Evolutionary conservation across 1,140 invertebrate species (phyloP).

Genomic region (Cydia fagiglandana): DNA sequence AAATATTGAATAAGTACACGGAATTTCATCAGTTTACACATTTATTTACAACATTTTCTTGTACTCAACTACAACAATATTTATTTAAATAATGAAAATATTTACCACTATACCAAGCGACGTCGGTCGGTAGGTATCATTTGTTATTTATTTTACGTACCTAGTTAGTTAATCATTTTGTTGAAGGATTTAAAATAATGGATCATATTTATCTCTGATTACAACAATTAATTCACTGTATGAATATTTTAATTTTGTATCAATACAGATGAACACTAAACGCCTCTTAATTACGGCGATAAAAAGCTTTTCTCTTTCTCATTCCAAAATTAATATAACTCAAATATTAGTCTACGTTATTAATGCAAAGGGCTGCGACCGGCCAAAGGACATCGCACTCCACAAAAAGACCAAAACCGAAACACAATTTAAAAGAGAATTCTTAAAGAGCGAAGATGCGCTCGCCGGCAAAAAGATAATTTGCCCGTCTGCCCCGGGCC

Average conservation of each 20-base stretch:
- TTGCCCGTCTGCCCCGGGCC: conserved; percentile 57
- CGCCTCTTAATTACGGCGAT: conserved; percentile 12
- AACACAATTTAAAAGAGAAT: conserved; percentile 77
- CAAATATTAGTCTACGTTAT: conserved; percentile 58
- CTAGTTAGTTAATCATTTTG: no score
- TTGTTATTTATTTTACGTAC: no score
- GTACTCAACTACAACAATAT: no score
- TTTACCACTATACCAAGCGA: no score
- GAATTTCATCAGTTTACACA: no score
- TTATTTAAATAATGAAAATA: no score
- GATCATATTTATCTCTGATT: background rate
- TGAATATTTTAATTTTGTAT: background rate
- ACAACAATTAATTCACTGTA: background rate
- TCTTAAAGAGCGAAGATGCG: conserved; percentile 73
- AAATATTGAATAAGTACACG: no score
- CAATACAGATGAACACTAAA: background rate
- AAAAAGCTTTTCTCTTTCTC: conserved; percentile 19
- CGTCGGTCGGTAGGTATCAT: no score
- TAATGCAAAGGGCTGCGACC: conserved; percentile 61
- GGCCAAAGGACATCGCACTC: conserved; percentile 62
- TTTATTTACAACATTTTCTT: no score
- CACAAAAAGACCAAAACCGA: conserved; percentile 69
- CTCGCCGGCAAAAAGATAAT: conserved; percentile 67
- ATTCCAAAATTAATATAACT: conserved; percentile 17
- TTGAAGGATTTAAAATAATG: no score